phyloP scores from a whole-genome alignment of 2,113 vertebrate genomes.

The Tricholaema leucomelas region DNA sequence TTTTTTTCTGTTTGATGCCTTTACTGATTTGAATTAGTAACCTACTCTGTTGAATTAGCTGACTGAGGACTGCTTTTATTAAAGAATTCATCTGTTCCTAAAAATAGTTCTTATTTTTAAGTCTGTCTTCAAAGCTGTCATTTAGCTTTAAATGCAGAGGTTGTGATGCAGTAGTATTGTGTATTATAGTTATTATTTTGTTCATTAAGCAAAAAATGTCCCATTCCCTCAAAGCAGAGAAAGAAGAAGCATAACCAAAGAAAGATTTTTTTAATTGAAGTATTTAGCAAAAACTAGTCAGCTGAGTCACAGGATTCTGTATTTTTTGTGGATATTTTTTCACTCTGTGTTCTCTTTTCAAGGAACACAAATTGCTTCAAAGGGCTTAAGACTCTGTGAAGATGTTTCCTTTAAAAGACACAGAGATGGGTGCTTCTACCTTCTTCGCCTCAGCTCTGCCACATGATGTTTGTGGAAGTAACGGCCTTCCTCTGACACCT shows the following conservation, averaged over 20 bases:
- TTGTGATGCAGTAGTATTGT: neutral
- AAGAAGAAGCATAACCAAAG: neutral
- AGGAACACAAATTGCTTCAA: neutral
- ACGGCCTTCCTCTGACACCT: constrained; percentile 95
- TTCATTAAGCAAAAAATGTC: neutral
- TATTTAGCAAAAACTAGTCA: neutral
- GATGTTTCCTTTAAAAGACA: constrained; percentile 91
- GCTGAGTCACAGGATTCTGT: neutral
- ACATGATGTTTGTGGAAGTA: constrained; percentile 97
- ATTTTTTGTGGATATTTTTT: neutral
- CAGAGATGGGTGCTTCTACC: constrained; percentile 92
- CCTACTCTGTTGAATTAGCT: neutral
- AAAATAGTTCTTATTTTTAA: neutral
- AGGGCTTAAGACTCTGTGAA: neutral
- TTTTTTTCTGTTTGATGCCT: neutral
- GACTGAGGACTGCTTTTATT: neutral
- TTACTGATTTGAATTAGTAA: neutral
- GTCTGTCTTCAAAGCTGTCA: neutral
- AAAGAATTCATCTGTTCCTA: neutral
- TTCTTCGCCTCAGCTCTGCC: constrained; percentile 97
- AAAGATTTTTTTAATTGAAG: neutral
- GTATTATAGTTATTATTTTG: neutral
- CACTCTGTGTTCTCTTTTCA: neutral
- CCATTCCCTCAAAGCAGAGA: neutral
- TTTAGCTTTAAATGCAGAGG: neutral